Base-by-base conservation (phyloP, 2,888 invertebrate genomes). In the Periphyllus acericola region DNA sequence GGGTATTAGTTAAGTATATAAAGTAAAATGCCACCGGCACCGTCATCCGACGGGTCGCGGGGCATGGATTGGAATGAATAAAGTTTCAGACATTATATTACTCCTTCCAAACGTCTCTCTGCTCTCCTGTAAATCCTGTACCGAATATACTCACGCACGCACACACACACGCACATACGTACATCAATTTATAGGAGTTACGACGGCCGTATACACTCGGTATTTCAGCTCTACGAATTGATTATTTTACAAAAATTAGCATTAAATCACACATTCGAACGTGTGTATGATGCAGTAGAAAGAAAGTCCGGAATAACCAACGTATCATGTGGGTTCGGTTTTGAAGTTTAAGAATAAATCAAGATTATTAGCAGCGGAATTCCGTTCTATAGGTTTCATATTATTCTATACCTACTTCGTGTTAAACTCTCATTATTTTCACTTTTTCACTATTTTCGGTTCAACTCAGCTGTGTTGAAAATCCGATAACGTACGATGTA, bases 281-380 rank as follows among this genome's bases (percentile, higher is more conserved):
- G 9, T 52, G 2, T 29, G 52, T 34, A 46, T 17, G 76, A 68
- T 46, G 14, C 11, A 46, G 0, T n/a, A 1, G 46, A 46, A 25
- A 60, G 3, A 21, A 60, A 19, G 60, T 25, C 21, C 60, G 6
- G 60, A 60, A 6, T 60, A 21, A 3, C 25, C 0, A 17, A 36
- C 6, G 19, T n/a, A n/a, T n/a, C n/a, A n/a, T 25, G 29, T 60
- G 0, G 32, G 46, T 25, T 36, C 21, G 32, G 32, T 32, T 36
- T 85, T 79, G 46, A 34, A 71, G 85, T 85, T 78, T 71, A 32
- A 52, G n/a, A 71, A 86, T 72, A 36, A 79, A 86, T 86, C 52
- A 79, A 68, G 71, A 86, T 55, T 29, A 34, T 76, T n/a, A 32
- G 34, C 14, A 14, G 29, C 5, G 5, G 40, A 19, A 21, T 29